Evolutionary conservation across 2,888 invertebrate species (phyloP).

Genomic region (Saturnia japonica): DNA sequence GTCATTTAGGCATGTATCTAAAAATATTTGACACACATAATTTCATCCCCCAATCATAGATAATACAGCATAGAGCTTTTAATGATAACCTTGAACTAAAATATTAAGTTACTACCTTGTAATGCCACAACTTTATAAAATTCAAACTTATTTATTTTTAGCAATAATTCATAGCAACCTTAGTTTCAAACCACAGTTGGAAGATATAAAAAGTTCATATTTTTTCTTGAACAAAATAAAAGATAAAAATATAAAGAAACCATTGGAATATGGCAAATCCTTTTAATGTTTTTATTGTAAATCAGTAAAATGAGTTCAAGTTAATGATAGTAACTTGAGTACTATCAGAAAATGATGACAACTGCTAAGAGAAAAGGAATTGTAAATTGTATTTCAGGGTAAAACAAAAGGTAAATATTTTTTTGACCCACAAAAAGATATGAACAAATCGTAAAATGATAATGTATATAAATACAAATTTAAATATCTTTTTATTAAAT

Average conservation of each 20-base stretch:
- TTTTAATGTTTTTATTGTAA: not conserved
- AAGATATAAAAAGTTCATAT: slow-evolving; percentile 70
- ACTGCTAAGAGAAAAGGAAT: not conserved
- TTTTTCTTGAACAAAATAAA: slow-evolving; percentile 50
- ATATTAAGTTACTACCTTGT: not conserved
- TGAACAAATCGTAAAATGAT: not conserved
- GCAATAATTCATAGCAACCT: slow-evolving; percentile 42
- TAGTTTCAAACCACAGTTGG: slow-evolving; percentile 64
- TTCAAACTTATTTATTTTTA: slow-evolving; percentile 37
- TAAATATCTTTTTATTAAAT: not conserved
- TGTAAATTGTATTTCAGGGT: not conserved
- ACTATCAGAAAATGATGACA: not conserved
- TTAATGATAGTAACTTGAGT: too few relatives aligned
- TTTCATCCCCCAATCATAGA: too few relatives aligned
- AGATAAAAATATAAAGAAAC: slow-evolving; percentile 23
- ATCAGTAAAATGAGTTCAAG: too few relatives aligned
- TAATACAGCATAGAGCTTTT: not conserved
- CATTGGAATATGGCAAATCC: slow-evolving; percentile 24
- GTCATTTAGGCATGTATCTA: too few relatives aligned
- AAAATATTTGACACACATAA: too few relatives aligned
- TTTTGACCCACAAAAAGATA: not conserved
- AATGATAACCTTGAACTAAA: not conserved
- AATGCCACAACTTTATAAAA: not conserved
- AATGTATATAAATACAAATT: not conserved
- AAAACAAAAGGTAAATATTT: not conserved